These are phyloP conservation scores for Festucalex cinctus DNA, from an alignment of 2,113 vertebrate species.

Conservation along the genomic window DNA sequence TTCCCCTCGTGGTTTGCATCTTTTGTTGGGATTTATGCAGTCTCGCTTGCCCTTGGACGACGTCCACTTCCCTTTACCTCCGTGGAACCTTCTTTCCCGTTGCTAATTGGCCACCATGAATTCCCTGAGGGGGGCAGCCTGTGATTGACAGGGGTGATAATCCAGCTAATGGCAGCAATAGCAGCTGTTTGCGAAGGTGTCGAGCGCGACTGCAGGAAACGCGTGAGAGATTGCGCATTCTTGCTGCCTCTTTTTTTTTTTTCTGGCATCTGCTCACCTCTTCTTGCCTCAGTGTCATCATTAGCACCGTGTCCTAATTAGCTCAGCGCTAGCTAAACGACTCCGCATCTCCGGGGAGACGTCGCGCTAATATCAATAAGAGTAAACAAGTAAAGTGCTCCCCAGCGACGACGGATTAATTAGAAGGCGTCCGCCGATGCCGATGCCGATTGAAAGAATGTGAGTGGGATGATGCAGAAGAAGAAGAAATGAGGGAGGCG, in stretches of 20 bases:
- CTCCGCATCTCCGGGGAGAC: slow-evolving; percentile 59
- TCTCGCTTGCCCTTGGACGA: background rate
- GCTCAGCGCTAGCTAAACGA: slow-evolving; percentile 69
- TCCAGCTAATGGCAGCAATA: slow-evolving; percentile 54
- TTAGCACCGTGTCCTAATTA: slow-evolving; percentile 70
- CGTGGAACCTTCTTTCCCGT: background rate
- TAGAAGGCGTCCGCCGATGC: slow-evolving; percentile 56
- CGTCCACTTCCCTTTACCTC: background rate
- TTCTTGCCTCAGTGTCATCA: slow-evolving; percentile 46
- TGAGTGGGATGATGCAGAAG: slow-evolving; percentile 12
- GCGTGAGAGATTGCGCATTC: slow-evolving; percentile 10
- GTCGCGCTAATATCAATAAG: slow-evolving; percentile 74
- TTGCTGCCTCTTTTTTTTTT: slow-evolving; percentile 4
- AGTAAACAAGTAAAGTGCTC: slow-evolving; percentile 73
- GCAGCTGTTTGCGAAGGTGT: slow-evolving; percentile 62
- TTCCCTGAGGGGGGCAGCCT: slow-evolving; percentile 17
- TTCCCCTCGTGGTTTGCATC: slow-evolving; percentile 6
- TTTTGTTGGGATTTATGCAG: background rate
- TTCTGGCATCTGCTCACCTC: slow-evolving; percentile 10
- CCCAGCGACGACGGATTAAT: slow-evolving; percentile 68
- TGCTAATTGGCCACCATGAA: slow-evolving; percentile 48
- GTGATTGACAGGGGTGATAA: slow-evolving; percentile 65
- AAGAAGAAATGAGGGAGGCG: background rate
- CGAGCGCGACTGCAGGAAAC: slow-evolving; percentile 38
- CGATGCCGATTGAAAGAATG: slow-evolving; percentile 22